These are phyloP conservation scores for Drosophila tripunctata DNA, from an alignment of 2,888 invertebrate species.

Conservation along the genomic window DNA sequence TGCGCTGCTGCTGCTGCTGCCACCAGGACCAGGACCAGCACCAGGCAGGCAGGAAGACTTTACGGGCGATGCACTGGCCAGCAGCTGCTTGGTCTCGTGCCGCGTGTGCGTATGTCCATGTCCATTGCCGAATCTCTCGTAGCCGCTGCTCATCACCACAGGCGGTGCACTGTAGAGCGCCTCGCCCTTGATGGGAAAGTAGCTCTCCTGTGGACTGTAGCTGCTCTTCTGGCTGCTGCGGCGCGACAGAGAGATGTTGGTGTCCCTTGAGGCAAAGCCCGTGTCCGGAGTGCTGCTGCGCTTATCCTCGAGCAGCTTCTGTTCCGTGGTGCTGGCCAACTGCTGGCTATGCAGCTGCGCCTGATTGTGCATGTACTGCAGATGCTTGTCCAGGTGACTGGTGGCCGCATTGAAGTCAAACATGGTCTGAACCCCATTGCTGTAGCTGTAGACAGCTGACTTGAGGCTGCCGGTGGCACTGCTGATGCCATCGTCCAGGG, in stretches of 20 bases:
- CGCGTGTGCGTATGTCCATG: no score
- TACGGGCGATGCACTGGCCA: slow-evolving; percentile 80
- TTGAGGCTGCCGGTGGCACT: slow-evolving; percentile 82
- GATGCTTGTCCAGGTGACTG: slow-evolving; percentile 83
- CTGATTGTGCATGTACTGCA: slow-evolving; percentile 81
- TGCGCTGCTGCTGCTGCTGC: slow-evolving; percentile 80
- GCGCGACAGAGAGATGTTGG: slow-evolving; percentile 83
- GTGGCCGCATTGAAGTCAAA: slow-evolving; percentile 83
- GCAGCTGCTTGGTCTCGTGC: slow-evolving; percentile 65
- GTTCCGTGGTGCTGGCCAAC: slow-evolving; percentile 45
- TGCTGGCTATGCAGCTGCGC: slow-evolving; percentile 62
- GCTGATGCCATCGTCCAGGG: slow-evolving; percentile 82
- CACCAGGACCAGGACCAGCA: no score
- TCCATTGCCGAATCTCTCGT: slow-evolving; percentile 67
- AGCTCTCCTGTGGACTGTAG: slow-evolving; percentile 84
- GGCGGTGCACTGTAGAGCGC: slow-evolving; percentile 62
- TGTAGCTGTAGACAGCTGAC: slow-evolving; percentile 81
- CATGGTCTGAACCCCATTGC: slow-evolving; percentile 81
- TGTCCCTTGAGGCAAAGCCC: slow-evolving; percentile 84
- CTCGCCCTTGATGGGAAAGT: slow-evolving; percentile 66
- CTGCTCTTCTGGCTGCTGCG: slow-evolving; percentile 84
- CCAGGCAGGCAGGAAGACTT: slow-evolving; percentile 70
- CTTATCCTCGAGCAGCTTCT: slow-evolving; percentile 82
- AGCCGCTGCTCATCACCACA: slow-evolving; percentile 68
- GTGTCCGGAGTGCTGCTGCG: slow-evolving; percentile 84